Percentiles rank a stretch among this genome's conserved stretches.
Evolutionary conservation across 1,140 invertebrate genomes (phyloP).

Genomic region (Scylla paramamosain): DNA sequence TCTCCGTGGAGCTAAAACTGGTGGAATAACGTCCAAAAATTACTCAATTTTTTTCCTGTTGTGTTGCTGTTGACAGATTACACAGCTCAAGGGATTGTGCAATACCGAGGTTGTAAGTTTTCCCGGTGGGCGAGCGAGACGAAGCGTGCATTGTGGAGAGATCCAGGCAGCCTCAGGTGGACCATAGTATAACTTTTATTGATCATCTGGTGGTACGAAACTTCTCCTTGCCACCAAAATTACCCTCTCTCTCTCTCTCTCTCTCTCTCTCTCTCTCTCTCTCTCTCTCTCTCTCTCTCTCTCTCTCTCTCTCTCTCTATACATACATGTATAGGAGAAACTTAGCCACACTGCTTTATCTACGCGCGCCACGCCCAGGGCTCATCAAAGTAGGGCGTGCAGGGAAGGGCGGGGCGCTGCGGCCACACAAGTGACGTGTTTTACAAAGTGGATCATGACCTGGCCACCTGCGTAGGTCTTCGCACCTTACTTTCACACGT

Average conservation of each 20-base stretch:
- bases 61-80: neutral
- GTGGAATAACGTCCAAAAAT: neutral
- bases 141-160: neutral
- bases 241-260: too few relatives aligned
- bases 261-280: too few relatives aligned
- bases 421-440: slow-evolving; percentile 49
- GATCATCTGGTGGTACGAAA: too few relatives aligned
- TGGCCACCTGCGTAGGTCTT: slow-evolving; percentile 46
- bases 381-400: neutral
- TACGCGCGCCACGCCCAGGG: neutral
- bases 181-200: too few relatives aligned
- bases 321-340: too few relatives aligned
- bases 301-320: too few relatives aligned
- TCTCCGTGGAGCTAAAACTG: too few relatives aligned
- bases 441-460: slow-evolving; percentile 49
- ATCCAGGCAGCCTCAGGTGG: neutral
- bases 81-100: neutral
- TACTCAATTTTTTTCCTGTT: neutral
- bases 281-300: too few relatives aligned
- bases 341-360: too few relatives aligned
- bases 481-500: neutral
- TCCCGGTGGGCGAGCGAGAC: neutral
- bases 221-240: too few relatives aligned
- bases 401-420: neutral
- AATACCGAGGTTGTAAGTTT: neutral